A percentile compares a stretch with the other conserved stretches of the same genome.
Conservation (phyloP, 2,113 vertebrate species). For the Nannobrachium achirus region DNA sequence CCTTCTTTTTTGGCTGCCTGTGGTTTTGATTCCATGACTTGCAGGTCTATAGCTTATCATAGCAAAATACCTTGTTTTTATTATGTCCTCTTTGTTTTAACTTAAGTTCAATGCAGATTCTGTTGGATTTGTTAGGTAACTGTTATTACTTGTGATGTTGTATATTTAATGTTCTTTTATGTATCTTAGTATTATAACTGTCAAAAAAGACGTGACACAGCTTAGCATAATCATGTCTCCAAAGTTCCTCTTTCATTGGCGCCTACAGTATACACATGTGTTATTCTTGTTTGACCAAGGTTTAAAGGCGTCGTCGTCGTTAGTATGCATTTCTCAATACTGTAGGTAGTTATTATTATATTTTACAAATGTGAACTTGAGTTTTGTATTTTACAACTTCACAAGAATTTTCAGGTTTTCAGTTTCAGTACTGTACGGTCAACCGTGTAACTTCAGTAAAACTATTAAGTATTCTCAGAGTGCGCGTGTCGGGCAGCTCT, state of each 20-base stretch:
- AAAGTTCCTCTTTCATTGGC: constrained; percentile 21
- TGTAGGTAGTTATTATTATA: constrained; percentile 27
- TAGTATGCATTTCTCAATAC: constrained; percentile 50
- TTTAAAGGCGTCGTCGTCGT: constrained; percentile 19
- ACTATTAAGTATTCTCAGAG: constrained; percentile 11
- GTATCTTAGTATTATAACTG: constrained; percentile 19
- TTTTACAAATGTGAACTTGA: constrained; percentile 50
- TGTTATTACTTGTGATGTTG: constrained; percentile 30
- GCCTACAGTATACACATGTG: constrained; percentile 22
- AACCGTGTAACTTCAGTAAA: constrained; percentile 11
- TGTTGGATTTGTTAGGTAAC: constrained; percentile 1
- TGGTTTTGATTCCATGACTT: not conserved
- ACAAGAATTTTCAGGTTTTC: constrained; percentile 39
- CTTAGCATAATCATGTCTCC: constrained; percentile 6
- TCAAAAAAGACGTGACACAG: constrained; percentile 26
- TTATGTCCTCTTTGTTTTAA: constrained; percentile 4
- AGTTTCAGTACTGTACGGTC: constrained; percentile 47
- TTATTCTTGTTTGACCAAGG: constrained; percentile 14
- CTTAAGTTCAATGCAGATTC: constrained; percentile 13
- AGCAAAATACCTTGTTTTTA: not conserved
- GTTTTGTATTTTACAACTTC: constrained; percentile 33
- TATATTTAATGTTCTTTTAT: constrained; percentile 24
- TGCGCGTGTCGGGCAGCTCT: constrained; percentile 22
- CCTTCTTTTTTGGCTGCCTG: not conserved
- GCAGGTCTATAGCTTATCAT: not conserved